Conservation (phyloP, 2,113 vertebrate species). For the Saccopteryx bilineata region DNA sequence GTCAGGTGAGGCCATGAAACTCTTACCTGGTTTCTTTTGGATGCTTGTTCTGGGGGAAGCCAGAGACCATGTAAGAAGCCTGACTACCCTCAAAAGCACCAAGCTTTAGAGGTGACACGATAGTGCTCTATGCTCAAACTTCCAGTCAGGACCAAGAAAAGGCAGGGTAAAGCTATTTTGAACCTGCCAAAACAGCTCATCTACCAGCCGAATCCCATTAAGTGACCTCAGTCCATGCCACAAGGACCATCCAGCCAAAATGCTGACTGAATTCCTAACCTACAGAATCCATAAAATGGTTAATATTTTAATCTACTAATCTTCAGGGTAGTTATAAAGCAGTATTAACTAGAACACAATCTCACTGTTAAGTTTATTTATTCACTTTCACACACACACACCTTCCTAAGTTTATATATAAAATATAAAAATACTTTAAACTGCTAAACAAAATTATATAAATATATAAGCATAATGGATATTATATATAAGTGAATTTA, state of each 20-base stretch:
- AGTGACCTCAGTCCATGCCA: slow-evolving; percentile 3
- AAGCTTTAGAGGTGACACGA: neutral
- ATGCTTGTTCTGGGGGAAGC: neutral
- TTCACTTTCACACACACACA: neutral
- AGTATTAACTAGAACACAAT: neutral
- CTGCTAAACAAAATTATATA: neutral
- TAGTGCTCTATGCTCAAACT: neutral
- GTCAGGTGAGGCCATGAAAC: neutral
- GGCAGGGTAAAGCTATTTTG: neutral
- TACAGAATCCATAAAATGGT: neutral
- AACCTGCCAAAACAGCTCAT: neutral
- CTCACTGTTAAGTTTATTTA: neutral
- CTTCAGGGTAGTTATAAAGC: neutral
- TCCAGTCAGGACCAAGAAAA: slow-evolving; percentile 1
- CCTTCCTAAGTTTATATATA: neutral
- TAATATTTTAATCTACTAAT: neutral
- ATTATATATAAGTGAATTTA: neutral
- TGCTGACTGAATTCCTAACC: neutral
- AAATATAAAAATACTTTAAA: neutral
- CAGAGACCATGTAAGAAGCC: neutral
- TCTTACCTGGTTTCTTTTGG: neutral
- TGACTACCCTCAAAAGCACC: neutral
- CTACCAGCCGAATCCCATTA: neutral
- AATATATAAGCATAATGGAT: neutral
- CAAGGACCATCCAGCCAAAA: neutral